These are phyloP conservation scores for Drosophila nr. perissopoda DNA, from an alignment of 2,888 invertebrate species.

Conservation along the genomic window DNA sequence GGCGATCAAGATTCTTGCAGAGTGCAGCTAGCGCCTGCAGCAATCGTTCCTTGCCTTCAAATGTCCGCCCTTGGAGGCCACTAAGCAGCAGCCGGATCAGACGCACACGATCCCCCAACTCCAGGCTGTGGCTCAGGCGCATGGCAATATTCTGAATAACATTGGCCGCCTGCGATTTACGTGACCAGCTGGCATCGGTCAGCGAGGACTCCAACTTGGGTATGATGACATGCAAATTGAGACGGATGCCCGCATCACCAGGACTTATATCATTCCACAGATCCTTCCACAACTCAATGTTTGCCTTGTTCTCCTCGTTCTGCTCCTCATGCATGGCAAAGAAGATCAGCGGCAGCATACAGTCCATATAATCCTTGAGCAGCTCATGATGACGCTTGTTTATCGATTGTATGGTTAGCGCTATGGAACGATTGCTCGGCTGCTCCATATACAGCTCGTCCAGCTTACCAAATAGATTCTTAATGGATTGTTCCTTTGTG, in stretches of 20 bases:
- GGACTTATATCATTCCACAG: constrained; percentile 95
- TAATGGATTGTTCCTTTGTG: constrained; percentile 86
- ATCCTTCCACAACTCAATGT: constrained; percentile 92
- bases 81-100: constrained; percentile 89
- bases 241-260: constrained; percentile 93
- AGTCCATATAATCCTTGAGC: constrained; percentile 90
- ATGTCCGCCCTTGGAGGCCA: constrained; percentile 93
- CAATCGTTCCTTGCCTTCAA: constrained; percentile 94
- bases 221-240: constrained; percentile 90
- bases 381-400: constrained; percentile 93
- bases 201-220: constrained; percentile 89
- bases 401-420: constrained; percentile 91
- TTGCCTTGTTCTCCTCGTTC: constrained; percentile 87
- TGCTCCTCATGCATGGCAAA: constrained; percentile 95
- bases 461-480: constrained; percentile 87
- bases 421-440: constrained; percentile 90
- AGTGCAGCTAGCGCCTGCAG: constrained; percentile 91
- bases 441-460: constrained; percentile 89
- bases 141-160: constrained; percentile 92
- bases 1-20: constrained; percentile 86
- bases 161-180: constrained; percentile 94
- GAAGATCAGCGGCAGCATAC: constrained; percentile 93
- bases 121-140: constrained; percentile 88
- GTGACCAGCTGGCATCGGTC: constrained; percentile 94
- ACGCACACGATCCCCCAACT: constrained; percentile 87